A percentile compares a stretch with the other conserved stretches of the same genome.
phyloP scores from a whole-genome alignment of 2,113 vertebrate genomes.

The Oriolus oriolus region DNA sequence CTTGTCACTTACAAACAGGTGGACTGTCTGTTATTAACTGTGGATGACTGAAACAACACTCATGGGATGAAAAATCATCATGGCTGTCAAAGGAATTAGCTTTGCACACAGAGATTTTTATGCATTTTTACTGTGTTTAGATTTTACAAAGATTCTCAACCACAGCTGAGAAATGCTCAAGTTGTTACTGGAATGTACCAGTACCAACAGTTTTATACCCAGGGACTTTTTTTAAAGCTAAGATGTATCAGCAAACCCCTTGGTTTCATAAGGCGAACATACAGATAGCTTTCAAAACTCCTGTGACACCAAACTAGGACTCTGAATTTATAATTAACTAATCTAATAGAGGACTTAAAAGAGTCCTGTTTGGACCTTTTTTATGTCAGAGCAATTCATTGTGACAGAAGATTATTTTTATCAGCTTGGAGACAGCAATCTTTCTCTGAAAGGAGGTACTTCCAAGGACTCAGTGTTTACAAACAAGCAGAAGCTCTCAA shows the following conservation, averaged over 20 bases:
- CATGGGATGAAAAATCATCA: not conserved
- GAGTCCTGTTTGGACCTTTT: not conserved
- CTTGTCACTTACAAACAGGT: not conserved
- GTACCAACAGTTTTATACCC: not conserved
- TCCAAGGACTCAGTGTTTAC: not conserved
- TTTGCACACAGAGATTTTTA: not conserved
- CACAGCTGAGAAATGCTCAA: not conserved
- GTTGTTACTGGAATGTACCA: not conserved
- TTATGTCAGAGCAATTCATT: not conserved
- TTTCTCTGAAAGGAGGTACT: not conserved
- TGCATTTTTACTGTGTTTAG: not conserved
- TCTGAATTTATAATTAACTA: not conserved
- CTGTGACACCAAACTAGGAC: not conserved
- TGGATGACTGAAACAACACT: not conserved
- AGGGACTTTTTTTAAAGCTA: not conserved
- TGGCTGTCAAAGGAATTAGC: not conserved
- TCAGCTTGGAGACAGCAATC: not conserved
- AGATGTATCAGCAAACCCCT: not conserved
- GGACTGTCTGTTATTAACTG: not conserved
- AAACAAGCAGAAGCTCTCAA: not conserved
- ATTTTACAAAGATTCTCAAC: not conserved
- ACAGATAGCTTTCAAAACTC: not conserved
- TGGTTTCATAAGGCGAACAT: not conserved
- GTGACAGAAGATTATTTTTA: conserved; percentile 7
- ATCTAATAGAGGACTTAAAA: not conserved